Percentiles rank a stretch among this genome's conserved stretches.
Evolutionary conservation across 2,888 invertebrate species (phyloP).

Genomic region (Andrena dorsata): DNA sequence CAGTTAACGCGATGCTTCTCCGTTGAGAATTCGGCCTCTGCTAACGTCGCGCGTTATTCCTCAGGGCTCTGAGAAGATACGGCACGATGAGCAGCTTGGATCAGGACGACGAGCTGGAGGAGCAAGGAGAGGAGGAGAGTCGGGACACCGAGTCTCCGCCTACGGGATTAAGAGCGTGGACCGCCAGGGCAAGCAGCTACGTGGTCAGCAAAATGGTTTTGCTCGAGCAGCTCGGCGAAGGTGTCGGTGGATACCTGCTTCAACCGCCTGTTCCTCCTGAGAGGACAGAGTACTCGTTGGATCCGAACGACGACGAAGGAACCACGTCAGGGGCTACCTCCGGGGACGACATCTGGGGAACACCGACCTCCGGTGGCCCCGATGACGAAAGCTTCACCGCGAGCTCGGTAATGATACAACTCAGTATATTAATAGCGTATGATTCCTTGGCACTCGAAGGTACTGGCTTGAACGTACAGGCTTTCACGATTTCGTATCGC

Average conservation of each 20-base stretch:
- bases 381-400: conserved; percentile 88
- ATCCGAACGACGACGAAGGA: conserved; percentile 89
- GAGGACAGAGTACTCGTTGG: conserved; percentile 82
- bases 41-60: neutral
- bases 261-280: conserved; percentile 83
- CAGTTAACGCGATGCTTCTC: neutral
- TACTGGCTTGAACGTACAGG: conserved; percentile 23
- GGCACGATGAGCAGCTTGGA: conserved; percentile 85
- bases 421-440: neutral
- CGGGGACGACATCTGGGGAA: conserved; percentile 95
- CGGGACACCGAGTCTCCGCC: conserved; percentile 82
- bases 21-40: neutral
- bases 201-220: conserved; percentile 93
- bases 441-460: conserved; percentile 30
- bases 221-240: conserved; percentile 88
- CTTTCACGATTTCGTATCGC: neutral
- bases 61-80: conserved; percentile 83
- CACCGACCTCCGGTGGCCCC: conserved; percentile 94
- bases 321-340: conserved; percentile 94
- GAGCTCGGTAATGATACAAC: conserved; percentile 79
- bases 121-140: conserved; percentile 80
- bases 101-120: conserved; percentile 83
- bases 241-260: conserved; percentile 83
- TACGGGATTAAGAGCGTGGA: conserved; percentile 90
- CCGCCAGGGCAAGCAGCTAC: conserved; percentile 92